Evolutionary conservation across 2,888 invertebrate species (phyloP), one percentile per base, ranked within the genome.

Genomic region (Tetheella fluctuosa): DNA sequence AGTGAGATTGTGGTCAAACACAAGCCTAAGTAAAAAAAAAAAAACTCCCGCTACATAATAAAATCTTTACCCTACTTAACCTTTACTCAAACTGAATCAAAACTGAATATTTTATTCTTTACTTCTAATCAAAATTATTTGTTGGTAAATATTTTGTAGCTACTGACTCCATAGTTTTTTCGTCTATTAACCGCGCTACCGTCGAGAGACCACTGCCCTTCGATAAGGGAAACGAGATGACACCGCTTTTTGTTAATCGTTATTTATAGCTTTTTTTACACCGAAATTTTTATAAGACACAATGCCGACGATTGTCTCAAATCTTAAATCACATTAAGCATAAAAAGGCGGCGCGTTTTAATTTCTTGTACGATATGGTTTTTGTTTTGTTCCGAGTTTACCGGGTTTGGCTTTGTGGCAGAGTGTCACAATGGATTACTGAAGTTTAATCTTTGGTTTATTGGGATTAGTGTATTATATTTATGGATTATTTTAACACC

Each of bases 161-260:
- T 20, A 48, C 8, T 81, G 59, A 63, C 88, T 90, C 90, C 58
- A 88, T 61, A 60, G 69, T 61, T 77, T 69, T 69, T 39, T 28
- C 75, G 79, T 79, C 76, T 72, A 77, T 83, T 81, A 84, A 73
- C 68, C 71, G 69, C 66, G 85, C 88, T 87, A 86, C 88, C 84
- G 86, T 80, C 82, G 77, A 73, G 77, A 75, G 76, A 10, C 71
- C 79, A 69, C 79, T 70, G 68, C 68, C 73, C 82, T 70, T 68
- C 84, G 90, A 91, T 92, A 91, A 91, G 84, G 81, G 83, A 83
- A 82, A 84, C 84, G 89, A 87, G 89, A 91, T 91, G 92, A 90
- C 91, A 91, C 84, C 88, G 89, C 87, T 90, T 91, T 88, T 90
- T 89, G 89, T 91, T 89, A 90, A 90, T 89, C 86, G 88, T 89